phyloP scores from a whole-genome alignment of 2,113 vertebrate genomes.

The Onychostoma macrolepis region DNA sequence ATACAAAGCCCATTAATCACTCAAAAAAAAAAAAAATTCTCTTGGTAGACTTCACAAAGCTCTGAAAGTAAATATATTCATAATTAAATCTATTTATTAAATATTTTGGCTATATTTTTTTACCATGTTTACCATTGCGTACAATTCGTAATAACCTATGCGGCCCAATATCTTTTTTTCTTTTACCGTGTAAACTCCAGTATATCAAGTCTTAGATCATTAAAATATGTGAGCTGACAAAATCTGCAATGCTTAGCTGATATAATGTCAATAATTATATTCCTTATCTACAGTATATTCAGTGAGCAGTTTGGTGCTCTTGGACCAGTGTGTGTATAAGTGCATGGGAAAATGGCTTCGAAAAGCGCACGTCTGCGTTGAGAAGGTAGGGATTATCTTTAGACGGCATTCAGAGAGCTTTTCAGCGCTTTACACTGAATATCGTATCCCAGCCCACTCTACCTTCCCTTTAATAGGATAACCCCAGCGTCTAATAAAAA shows the following conservation, averaged over 20 bases:
- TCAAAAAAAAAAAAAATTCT: no score
- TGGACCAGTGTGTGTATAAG: conserved; percentile 32
- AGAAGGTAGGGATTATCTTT: conserved; percentile 45
- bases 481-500: conserved; percentile 48
- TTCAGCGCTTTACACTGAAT: conserved; percentile 46
- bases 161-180: neutral
- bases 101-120: no score
- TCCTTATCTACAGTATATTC: conserved; percentile 34
- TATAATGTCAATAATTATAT: neutral
- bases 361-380: conserved; percentile 41
- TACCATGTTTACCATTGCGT: neutral
- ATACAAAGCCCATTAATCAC: neutral
- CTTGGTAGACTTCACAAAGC: no score
- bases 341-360: conserved; percentile 42
- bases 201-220: neutral
- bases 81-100: no score
- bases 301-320: conserved; percentile 33
- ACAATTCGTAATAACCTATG: neutral
- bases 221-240: neutral
- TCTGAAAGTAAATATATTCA: no score
- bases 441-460: conserved; percentile 33
- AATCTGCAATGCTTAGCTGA: neutral
- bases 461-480: conserved; percentile 55
- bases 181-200: neutral
- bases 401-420: conserved; percentile 46